Base-by-base conservation (phyloP, 1,140 invertebrate genomes). In the Drosophila sechellia region DNA sequence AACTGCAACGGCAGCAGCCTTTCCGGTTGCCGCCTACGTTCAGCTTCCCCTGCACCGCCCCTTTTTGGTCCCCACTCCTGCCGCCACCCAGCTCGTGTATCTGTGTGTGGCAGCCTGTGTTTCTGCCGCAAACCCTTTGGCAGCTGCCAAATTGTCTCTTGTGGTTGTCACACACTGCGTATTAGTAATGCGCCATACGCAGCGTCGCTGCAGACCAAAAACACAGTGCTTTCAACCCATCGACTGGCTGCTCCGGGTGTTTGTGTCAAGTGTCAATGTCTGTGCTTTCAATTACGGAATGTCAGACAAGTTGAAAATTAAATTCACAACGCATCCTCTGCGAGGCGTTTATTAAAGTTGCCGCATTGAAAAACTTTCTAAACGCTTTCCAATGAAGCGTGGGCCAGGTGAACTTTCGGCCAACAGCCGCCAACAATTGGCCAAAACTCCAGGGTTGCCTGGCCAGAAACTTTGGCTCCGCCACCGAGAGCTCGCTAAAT, bases 111-210 rank as follows among this genome's bases (percentile, higher is more conserved):
- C 59, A 45, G 65, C 56, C 43, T 45, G 40, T 48, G 56, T 48
- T 58, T 45, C 43, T 37, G 53, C 53, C 43, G 37, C 54, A 57
- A 75, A 75, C 83, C 81, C 80, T 87, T 89, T 89, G 84, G 83
- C 84, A 87, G 79, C 84, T 87, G 83, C 83, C 83, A 87, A 87
- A 87, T 87, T 87, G 83, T 87, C 83, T 89, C 84, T 89, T 87
- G 83, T 79, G 83, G 83, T 89, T 89, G 84, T 89, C 84, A 83
- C 83, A 87, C 84, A 87, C 79, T 87, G 83, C 83, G 83, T 87
- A 87, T 87, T 87, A 87, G 83, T 87, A 87, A 87, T 87, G 83
- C 76, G 84, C 84, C 79, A 83, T 79, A 83, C 76, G 76, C 59
- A 53, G 37, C 72, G 46, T 63, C 55, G 53, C 53, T 46, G 45